These are phyloP conservation scores for Pseudomyrmex gracilis DNA, from an alignment of 1,140 invertebrate genomes.

Conservation along the genomic window DNA sequence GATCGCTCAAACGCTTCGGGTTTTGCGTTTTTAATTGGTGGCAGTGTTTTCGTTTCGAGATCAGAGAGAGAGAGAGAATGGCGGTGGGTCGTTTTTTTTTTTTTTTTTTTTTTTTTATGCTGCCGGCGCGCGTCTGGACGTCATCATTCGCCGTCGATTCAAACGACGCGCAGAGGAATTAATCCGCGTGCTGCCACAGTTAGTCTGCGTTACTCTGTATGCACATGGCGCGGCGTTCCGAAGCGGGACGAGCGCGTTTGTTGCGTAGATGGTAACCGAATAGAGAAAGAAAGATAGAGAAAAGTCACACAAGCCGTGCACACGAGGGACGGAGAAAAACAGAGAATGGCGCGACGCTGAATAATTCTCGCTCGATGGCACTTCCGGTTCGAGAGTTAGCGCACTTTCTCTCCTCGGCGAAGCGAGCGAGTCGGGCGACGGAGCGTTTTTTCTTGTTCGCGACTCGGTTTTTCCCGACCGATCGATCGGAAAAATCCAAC, in stretches of 20 bases:
- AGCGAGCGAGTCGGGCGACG: constrained; percentile 18
- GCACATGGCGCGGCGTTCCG: constrained; percentile 33
- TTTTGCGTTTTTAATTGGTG: constrained; percentile 59
- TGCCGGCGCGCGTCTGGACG: constrained; percentile 6
- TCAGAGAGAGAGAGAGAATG: not conserved
- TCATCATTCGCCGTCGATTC: not conserved
- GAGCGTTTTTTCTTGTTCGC: constrained; percentile 41
- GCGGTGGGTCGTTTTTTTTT: constrained; percentile 5
- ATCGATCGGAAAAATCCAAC: constrained; percentile 12
- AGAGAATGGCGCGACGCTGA: constrained; percentile 51
- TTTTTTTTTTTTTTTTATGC: no score
- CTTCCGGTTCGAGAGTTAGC: constrained; percentile 66
- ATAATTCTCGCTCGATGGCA: constrained; percentile 70
- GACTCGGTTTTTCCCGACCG: not conserved
- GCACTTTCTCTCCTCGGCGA: constrained; percentile 66
- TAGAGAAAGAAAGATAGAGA: constrained; percentile 18
- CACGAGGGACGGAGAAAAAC: constrained; percentile 11
- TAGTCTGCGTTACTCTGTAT: constrained; percentile 20
- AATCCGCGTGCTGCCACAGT: not conserved
- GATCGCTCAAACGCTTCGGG: not conserved
- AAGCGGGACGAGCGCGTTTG: not conserved
- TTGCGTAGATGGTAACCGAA: constrained; percentile 3
- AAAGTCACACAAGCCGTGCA: not conserved
- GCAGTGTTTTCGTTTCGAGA: constrained; percentile 58
- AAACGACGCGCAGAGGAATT: not conserved